phyloP scores from a whole-genome alignment of 64 coral and sea anemone species.

The Cladopsammia gracilis region DNA sequence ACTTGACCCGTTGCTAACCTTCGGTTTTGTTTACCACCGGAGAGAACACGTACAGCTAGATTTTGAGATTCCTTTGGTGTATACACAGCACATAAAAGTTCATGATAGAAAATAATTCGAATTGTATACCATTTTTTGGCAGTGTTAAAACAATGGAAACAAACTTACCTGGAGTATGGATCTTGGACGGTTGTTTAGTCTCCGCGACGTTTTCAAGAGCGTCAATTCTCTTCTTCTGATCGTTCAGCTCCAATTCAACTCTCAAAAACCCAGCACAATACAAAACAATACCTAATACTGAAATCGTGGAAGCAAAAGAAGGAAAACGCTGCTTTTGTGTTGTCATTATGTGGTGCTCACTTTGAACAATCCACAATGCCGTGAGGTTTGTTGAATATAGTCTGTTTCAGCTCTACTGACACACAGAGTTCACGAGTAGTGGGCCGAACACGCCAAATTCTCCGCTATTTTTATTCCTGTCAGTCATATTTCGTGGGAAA shows the following conservation, averaged over 20 bases:
- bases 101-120: background rate
- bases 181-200: background rate
- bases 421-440: too few relatives aligned
- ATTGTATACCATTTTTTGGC: background rate
- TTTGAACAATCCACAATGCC: too few relatives aligned
- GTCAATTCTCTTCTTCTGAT: constrained; percentile 31
- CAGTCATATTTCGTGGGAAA: too few relatives aligned
- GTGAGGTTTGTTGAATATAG: too few relatives aligned
- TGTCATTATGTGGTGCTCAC: background rate
- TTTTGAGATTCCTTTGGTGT: too few relatives aligned
- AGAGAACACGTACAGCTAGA: too few relatives aligned
- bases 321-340: constrained; percentile 7
- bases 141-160: background rate
- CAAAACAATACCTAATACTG: constrained; percentile 19
- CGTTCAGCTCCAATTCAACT: constrained; percentile 31
- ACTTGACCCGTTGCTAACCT: too few relatives aligned
- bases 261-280: constrained; percentile 45
- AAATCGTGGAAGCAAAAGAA: constrained; percentile 26
- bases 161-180: background rate
- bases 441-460: too few relatives aligned
- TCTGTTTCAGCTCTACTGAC: too few relatives aligned
- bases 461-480: too few relatives aligned
- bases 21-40: too few relatives aligned
- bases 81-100: too few relatives aligned
- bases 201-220: constrained; percentile 6